These are phyloP conservation scores for Adrianichthys oophorus DNA, from an alignment of 2,797 vertebrate species.

Conservation along the genomic window DNA sequence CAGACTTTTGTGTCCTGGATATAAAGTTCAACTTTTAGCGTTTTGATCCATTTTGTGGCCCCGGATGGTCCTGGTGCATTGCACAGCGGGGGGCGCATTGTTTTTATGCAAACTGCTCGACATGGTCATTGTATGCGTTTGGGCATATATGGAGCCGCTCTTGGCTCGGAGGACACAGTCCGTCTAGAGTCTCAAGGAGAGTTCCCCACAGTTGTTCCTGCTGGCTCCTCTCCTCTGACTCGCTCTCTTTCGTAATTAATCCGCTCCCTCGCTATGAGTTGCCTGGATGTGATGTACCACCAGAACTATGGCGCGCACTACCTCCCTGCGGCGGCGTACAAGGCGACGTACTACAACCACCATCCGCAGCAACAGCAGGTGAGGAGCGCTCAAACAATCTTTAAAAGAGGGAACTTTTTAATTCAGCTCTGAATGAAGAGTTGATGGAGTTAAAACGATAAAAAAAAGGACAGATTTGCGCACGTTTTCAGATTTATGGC, in stretches of 20 bases:
- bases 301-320: constrained; percentile 90
- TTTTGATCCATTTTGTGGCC: constrained; percentile 61
- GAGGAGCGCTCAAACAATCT: constrained; percentile 48
- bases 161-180: constrained; percentile 56
- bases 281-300: constrained; percentile 95
- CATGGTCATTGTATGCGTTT: constrained; percentile 77
- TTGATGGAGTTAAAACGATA: too few species aligned
- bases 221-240: constrained; percentile 31
- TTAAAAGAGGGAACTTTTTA: not conserved
- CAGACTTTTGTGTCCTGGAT: constrained; percentile 33
- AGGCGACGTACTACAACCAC: constrained; percentile 81
- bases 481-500: too few species aligned
- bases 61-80: constrained; percentile 69
- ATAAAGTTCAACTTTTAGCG: constrained; percentile 40
- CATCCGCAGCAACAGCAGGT: constrained; percentile 86
- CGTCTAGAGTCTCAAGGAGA: constrained; percentile 64
- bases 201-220: constrained; percentile 32
- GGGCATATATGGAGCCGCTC: constrained; percentile 79
- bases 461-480: too few species aligned
- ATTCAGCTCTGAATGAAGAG: not conserved
- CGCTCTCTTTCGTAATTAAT: constrained; percentile 29
- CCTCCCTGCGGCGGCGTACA: constrained; percentile 81
- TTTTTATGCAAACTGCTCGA: constrained; percentile 78
- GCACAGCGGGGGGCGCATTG: constrained; percentile 77
- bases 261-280: constrained; percentile 87